phyloP scores from a whole-genome alignment of 2,888 invertebrate species.

The Eristalinus aeneus region DNA sequence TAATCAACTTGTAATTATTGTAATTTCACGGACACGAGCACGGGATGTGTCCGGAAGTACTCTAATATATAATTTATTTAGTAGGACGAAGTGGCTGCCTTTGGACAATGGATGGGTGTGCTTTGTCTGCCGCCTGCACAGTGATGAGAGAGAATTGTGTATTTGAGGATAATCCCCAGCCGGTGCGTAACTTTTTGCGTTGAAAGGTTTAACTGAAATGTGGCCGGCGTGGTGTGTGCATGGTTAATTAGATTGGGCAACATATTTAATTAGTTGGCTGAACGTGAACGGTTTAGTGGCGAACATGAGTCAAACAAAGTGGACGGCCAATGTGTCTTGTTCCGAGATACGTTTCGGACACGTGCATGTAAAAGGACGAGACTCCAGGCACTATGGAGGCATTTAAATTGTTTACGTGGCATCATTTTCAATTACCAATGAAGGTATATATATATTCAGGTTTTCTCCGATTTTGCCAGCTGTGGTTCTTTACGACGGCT shows the following conservation, averaged over 20 bases:
- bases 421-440: neutral
- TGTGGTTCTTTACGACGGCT: neutral
- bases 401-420: neutral
- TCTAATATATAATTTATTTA: conserved; percentile 43
- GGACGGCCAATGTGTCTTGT: neutral
- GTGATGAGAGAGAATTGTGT: neutral
- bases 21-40: conserved; percentile 10
- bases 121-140: neutral
- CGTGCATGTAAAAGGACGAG: neutral
- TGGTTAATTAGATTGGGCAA: conserved; percentile 18
- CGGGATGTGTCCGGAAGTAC: conserved; percentile 15
- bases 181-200: neutral
- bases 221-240: conserved; percentile 14
- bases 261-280: conserved; percentile 30
- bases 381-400: neutral
- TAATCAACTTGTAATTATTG: conserved; percentile 38
- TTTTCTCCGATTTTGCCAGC: neutral
- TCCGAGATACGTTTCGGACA: neutral
- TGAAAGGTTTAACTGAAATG: conserved; percentile 35
- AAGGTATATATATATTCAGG: neutral
- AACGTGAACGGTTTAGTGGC: neutral
- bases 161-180: neutral
- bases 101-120: neutral
- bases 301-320: neutral
- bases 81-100: neutral